These are phyloP conservation scores for Polypterus senegalus DNA, from an alignment of 2,113 vertebrate genomes.

Conservation along the genomic window DNA sequence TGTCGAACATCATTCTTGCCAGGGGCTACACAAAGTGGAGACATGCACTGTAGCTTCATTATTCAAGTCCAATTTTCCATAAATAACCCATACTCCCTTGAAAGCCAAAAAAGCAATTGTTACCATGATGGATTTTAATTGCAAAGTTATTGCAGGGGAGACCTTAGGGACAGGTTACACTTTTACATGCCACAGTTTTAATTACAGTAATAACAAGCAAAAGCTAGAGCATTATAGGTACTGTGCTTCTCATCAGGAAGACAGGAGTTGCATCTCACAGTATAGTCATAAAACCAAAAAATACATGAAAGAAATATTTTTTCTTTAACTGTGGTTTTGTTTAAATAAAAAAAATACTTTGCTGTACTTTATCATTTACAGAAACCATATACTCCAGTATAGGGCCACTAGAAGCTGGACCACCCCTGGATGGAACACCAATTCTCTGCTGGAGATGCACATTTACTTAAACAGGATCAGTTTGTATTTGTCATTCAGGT, in stretches of 20 bases:
- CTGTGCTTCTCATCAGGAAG: not conserved
- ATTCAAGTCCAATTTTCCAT: slow-evolving; percentile 7
- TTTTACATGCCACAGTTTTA: slow-evolving; percentile 5
- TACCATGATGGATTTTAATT: slow-evolving; percentile 6
- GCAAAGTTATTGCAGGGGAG: slow-evolving; percentile 5
- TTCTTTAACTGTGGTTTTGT: no score
- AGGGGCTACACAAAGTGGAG: slow-evolving; percentile 2
- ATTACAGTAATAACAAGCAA: slow-evolving; percentile 7
- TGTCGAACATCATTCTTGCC: slow-evolving; percentile 7
- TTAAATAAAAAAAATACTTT: no score
- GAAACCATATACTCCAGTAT: no score
- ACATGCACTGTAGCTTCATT: not conserved
- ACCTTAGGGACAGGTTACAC: slow-evolving; percentile 7
- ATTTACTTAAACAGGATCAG: no score
- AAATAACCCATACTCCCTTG: slow-evolving; percentile 1
- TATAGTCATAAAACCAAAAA: no score
- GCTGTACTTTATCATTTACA: no score
- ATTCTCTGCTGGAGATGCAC: no score
- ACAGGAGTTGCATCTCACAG: not conserved
- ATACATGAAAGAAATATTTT: no score
- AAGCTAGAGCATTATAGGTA: not conserved
- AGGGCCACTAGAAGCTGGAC: no score
- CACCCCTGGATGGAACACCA: no score
- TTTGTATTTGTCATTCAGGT: no score
- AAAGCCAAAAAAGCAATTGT: slow-evolving; percentile 3